These are phyloP conservation scores for Trinorchestia longiramus DNA, from an alignment of 1,140 invertebrate species.

Conservation along the genomic window DNA sequence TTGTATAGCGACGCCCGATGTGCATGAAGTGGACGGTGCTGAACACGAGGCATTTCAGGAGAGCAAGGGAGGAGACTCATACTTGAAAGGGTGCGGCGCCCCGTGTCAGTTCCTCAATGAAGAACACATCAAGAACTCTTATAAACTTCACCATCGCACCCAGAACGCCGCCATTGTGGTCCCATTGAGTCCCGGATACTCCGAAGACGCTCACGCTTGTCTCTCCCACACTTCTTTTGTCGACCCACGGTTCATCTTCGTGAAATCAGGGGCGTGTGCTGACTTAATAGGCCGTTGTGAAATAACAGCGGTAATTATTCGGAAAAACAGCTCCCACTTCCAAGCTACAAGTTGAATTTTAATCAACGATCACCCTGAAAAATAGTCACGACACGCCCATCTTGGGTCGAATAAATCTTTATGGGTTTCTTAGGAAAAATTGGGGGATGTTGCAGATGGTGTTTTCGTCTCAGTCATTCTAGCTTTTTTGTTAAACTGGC, in stretches of 20 bases:
- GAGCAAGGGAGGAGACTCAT: slow-evolving; percentile 42
- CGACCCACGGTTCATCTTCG: not conserved
- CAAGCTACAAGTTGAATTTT: not conserved
- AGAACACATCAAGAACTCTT: slow-evolving; percentile 41
- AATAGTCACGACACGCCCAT: not conserved
- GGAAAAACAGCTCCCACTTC: not conserved
- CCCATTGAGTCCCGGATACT: slow-evolving; percentile 18
- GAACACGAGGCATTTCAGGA: slow-evolving; percentile 23
- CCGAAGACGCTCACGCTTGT: not conserved
- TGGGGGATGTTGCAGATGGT: not conserved
- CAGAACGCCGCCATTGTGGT: not conserved
- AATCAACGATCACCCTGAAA: not conserved
- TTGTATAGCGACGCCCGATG: not conserved
- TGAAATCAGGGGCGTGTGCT: slow-evolving; percentile 5
- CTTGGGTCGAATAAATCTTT: not conserved
- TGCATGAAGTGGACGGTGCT: not conserved
- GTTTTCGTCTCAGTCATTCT: not conserved
- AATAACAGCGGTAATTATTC: not conserved
- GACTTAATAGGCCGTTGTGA: slow-evolving; percentile 6
- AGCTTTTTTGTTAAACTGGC: not conserved
- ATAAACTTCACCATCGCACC: slow-evolving; percentile 46
- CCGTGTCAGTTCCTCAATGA: slow-evolving; percentile 42
- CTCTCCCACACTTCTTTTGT: slow-evolving; percentile 26
- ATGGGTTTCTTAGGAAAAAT: not conserved
- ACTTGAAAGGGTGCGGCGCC: not conserved